Percentiles rank a stretch among this genome's conserved stretches.
Evolutionary conservation across 2,888 invertebrate species (phyloP).

Genomic region (Mesopsocus fuscifrons): DNA sequence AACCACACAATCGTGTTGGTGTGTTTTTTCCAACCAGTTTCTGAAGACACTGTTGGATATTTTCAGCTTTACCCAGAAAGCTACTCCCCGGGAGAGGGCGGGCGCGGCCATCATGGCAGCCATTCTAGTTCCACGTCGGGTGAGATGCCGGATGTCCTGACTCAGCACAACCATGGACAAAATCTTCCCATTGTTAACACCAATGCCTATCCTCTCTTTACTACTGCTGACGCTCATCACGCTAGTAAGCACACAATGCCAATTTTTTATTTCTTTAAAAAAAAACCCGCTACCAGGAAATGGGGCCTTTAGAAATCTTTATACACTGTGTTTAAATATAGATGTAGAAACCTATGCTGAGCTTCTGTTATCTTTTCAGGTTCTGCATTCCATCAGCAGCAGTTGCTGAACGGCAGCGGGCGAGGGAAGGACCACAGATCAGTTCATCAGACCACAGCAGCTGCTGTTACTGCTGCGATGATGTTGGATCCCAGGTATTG

Average conservation of each 20-base stretch:
- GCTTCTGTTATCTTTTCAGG: no score
- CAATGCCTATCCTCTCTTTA: neutral
- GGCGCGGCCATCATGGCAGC: neutral
- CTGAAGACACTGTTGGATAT: no score
- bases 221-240: no score
- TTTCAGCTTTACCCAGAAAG: neutral
- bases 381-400: slow-evolving; percentile 12
- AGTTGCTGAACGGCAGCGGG: slow-evolving; percentile 10
- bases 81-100: neutral
- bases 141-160: slow-evolving; percentile 1
- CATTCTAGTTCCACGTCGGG: neutral
- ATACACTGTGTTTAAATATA: no score
- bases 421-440: slow-evolving; percentile 1
- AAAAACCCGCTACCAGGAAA: no score
- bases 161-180: slow-evolving; percentile 1
- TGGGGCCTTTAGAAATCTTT: no score
- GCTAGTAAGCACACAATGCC: no score
- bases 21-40: no score
- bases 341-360: no score
- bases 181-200: neutral
- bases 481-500: slow-evolving; percentile 26
- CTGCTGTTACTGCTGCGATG: slow-evolving; percentile 26
- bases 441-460: slow-evolving; percentile 21
- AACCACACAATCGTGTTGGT: no score
- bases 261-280: no score